Base-by-base conservation (phyloP, 1,140 invertebrate species). In the Paraescarpia echinospica region DNA sequence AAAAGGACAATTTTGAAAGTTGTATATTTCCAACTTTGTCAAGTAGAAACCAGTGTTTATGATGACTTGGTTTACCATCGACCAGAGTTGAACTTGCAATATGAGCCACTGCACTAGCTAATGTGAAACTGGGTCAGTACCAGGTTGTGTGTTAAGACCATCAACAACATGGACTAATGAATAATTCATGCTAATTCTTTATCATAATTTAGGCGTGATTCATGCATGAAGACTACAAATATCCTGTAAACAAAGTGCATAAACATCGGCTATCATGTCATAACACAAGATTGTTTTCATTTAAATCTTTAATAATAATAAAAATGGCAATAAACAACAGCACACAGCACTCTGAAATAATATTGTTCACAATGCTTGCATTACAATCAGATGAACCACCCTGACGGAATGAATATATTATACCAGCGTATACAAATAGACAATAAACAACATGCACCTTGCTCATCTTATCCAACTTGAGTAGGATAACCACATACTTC, bases 301-400 rank as follows among this genome's bases (percentile, higher is more conserved):
- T 77, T 77, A 77, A 6, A 77, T 77, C 8, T 77, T 77, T 77
- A 77, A 77, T 77, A 22, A 77, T 77, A 27, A 77, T 77, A 2
- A 77, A 77, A 77, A 77, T 77, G 59, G 59, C 59, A 77, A 77
- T 77, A 77, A 77, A 77, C 59, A 77, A 77, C 59, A 77, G 22
- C 59, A 77, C 59, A 77, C 59, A 77, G 59, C 59, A 77, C 59
- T 77, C 59, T 77, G 59, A 77, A 77, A 27, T 77, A 77, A 1
- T 27, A 77, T 27, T 18, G 4, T 77, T 1, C 59, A 77, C 59
- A 77, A 6, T 77, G 59, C 27, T 77, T 77, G 59, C 59, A 31
- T 18, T 77, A 77, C 22, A 77, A 14, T 77, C 59, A 77, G 22
- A 77, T 77, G 2, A 77, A 77, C 59, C 59, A 77, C 27, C 9